phyloP scores from a whole-genome alignment of 2,888 invertebrate species.

The Andrena minutula region DNA sequence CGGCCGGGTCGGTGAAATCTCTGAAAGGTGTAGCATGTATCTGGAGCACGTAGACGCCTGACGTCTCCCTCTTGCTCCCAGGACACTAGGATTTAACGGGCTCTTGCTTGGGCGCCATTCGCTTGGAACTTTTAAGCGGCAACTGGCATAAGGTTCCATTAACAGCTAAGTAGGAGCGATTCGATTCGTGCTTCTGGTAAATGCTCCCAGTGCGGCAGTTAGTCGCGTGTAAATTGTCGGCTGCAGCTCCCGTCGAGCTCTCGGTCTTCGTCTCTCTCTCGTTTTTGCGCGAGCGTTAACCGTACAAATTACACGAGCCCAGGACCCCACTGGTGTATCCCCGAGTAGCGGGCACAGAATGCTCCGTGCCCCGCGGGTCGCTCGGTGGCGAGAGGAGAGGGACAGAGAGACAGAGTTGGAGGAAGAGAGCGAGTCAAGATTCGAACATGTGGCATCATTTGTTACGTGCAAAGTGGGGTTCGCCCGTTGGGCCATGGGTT shows the following conservation, averaged over 20 bases:
- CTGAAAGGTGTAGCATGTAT: background rate
- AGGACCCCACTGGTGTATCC: slow-evolving; percentile 53
- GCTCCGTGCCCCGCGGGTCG: slow-evolving; percentile 66
- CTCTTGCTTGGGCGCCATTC: slow-evolving; percentile 32
- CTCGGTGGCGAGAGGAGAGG: slow-evolving; percentile 31
- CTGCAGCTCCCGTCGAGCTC: slow-evolving; percentile 45
- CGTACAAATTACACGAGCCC: slow-evolving; percentile 77
- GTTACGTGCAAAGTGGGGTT: slow-evolving; percentile 79
- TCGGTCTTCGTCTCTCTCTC: slow-evolving; percentile 57
- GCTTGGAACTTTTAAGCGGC: slow-evolving; percentile 41
- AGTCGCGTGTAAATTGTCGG: slow-evolving; percentile 74
- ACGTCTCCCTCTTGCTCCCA: background rate
- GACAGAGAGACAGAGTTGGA: slow-evolving; percentile 13
- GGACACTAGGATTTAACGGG: too few relatives aligned
- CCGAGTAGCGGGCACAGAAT: slow-evolving; percentile 55
- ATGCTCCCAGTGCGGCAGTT: slow-evolving; percentile 83
- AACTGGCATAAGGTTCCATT: slow-evolving; percentile 78
- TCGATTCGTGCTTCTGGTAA: slow-evolving; percentile 78
- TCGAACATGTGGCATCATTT: slow-evolving; percentile 85
- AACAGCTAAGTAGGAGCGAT: slow-evolving; percentile 81
- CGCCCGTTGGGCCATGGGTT: slow-evolving; percentile 61
- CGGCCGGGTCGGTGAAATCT: background rate
- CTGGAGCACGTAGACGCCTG: background rate
- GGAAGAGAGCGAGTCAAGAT: slow-evolving; percentile 78
- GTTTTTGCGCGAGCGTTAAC: slow-evolving; percentile 71